Evolutionary conservation across 2,797 vertebrate genomes (phyloP).

Genomic region (Pristis pectinata): DNA sequence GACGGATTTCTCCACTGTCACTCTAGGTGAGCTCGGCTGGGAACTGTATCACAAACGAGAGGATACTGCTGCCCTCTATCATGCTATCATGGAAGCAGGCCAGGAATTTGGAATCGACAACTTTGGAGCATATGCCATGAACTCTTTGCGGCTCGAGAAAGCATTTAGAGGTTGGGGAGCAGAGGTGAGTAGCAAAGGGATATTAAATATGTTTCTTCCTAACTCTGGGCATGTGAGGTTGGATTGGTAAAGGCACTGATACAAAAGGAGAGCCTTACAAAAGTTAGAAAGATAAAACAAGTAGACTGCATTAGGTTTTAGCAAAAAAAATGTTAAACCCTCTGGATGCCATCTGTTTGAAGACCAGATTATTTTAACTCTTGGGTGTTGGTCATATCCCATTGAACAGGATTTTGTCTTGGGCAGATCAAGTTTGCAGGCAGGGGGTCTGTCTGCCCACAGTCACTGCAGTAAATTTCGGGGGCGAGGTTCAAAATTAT

Average conservation of each 20-base stretch:
- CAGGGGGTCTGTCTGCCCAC: neutral
- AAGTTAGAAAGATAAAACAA: neutral
- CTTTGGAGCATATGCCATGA: conserved; percentile 88
- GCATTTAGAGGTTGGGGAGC: conserved; percentile 93
- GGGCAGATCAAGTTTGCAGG: neutral
- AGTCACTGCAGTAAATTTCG: too few species aligned
- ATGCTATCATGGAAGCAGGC: conserved; percentile 77
- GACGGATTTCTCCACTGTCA: conserved; percentile 37
- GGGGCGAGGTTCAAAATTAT: neutral
- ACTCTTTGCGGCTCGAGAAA: conserved; percentile 83
- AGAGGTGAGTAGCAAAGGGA: conserved; percentile 65
- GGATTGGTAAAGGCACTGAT: neutral
- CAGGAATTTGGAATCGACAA: conserved; percentile 80
- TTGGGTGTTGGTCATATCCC: neutral
- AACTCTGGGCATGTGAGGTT: neutral
- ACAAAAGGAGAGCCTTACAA: neutral
- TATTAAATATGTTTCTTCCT: neutral
- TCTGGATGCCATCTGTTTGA: neutral
- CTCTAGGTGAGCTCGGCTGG: conserved; percentile 90
- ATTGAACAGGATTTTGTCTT: too few species aligned
- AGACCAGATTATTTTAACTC: neutral
- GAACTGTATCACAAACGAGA: conserved; percentile 82
- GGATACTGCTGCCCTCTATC: conserved; percentile 70
- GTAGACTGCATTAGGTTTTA: neutral
- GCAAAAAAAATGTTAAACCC: neutral